These are phyloP conservation scores for Eulemur macaco DNA, from an alignment of 2,113 vertebrate genomes.

Conservation along the genomic window DNA sequence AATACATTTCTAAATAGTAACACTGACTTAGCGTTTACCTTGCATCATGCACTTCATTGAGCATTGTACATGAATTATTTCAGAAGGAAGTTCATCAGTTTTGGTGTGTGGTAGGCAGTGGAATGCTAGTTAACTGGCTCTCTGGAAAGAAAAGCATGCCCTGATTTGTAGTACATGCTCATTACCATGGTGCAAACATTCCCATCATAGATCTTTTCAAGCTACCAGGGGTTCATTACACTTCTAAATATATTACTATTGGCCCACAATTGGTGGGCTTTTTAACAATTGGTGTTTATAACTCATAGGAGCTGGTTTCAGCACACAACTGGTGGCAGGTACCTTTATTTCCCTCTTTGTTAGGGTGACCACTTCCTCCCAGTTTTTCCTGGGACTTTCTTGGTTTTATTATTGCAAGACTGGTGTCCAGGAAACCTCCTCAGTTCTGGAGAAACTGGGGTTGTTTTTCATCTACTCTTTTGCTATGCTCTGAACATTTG, in stretches of 20 bases:
- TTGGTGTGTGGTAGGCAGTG: not conserved
- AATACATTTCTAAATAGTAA: slow-evolving; percentile 37
- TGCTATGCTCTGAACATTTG: not conserved
- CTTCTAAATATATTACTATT: not conserved
- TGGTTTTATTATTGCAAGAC: not conserved
- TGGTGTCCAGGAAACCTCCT: not conserved
- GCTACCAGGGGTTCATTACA: not conserved
- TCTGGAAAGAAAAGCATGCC: not conserved
- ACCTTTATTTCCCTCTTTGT: not conserved
- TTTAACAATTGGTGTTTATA: not conserved
- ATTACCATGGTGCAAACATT: not conserved
- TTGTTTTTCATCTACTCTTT: not conserved
- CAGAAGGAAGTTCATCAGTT: not conserved
- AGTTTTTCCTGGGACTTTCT: not conserved
- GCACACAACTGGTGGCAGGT: not conserved
- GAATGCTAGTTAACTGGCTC: not conserved
- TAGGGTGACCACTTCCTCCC: not conserved
- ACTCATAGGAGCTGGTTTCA: not conserved
- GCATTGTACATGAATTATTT: slow-evolving; percentile 19
- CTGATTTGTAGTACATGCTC: not conserved
- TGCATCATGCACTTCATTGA: not conserved
- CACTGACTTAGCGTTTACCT: not conserved
- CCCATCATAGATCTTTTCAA: not conserved
- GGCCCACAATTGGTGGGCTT: not conserved
- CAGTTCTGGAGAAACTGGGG: not conserved